Evolutionary conservation across 2,888 invertebrate species (phyloP).

Genomic region (Ectemnius cavifrons): DNA sequence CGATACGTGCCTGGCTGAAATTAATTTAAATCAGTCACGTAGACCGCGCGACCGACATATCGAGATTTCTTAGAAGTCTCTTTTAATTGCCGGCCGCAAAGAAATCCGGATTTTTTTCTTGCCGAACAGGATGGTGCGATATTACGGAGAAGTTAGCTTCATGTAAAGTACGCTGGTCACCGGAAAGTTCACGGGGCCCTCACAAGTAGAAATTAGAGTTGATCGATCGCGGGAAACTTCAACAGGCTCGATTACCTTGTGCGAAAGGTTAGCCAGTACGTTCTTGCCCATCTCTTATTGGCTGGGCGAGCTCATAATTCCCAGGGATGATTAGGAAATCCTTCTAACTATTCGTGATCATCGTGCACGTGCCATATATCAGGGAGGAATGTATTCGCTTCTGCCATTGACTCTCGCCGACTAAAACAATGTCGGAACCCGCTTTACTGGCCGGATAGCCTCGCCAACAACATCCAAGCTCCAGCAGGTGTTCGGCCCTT

Average conservation of each 20-base stretch:
- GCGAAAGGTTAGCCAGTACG: slow-evolving; percentile 44
- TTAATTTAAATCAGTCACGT: slow-evolving; percentile 16
- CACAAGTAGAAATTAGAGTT: slow-evolving; percentile 13
- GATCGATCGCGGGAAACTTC: slow-evolving; percentile 21
- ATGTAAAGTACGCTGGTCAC: no score
- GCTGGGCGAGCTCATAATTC: slow-evolving; percentile 40
- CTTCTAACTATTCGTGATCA: slow-evolving; percentile 47
- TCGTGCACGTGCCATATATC: slow-evolving; percentile 40
- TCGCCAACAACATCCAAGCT: background rate
- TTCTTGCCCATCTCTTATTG: slow-evolving; percentile 22
- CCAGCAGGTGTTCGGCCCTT: background rate
- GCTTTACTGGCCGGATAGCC: slow-evolving; percentile 23
- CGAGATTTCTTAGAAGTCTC: background rate
- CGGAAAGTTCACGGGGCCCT: background rate
- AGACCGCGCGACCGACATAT: background rate
- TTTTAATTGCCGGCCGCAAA: background rate
- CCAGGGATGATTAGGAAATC: slow-evolving; percentile 53
- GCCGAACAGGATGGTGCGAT: no score
- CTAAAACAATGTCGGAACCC: slow-evolving; percentile 38
- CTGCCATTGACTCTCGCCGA: slow-evolving; percentile 38
- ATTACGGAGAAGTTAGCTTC: no score
- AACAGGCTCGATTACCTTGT: slow-evolving; percentile 31
- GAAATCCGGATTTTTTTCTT: background rate
- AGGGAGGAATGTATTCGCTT: slow-evolving; percentile 24
- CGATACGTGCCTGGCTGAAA: background rate